phyloP scores from a whole-genome alignment of 2,113 vertebrate genomes.

The Eretmodus cyanostictus region DNA sequence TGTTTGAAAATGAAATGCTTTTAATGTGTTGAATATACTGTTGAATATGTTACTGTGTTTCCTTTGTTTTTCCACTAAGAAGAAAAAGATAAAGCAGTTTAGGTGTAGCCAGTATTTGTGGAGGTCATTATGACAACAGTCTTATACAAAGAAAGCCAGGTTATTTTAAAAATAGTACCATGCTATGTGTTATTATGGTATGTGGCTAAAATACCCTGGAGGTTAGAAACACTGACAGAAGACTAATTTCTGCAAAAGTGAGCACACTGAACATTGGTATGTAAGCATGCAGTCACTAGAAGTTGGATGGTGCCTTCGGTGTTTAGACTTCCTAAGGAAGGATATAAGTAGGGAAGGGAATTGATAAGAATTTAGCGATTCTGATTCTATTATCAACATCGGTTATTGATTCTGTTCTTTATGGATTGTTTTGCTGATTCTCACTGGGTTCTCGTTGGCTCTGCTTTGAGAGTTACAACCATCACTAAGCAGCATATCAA shows the following conservation, averaged over 20 bases:
- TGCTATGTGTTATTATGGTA: neutral
- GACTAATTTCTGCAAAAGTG: neutral
- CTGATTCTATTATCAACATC: neutral
- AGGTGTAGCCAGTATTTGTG: neutral
- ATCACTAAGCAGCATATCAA: neutral
- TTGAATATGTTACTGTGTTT: neutral
- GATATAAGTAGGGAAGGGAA: neutral
- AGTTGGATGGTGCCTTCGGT: neutral
- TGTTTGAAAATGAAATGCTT: neutral
- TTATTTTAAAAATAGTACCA: neutral
- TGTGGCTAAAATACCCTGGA: neutral
- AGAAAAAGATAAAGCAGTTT: neutral
- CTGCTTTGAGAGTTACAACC: neutral
- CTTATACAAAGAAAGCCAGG: neutral
- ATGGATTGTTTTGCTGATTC: fast-evolving
- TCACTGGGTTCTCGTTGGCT: neutral
- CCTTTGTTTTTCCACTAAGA: neutral
- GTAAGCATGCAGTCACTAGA: neutral
- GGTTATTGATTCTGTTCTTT: neutral
- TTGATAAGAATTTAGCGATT: neutral
- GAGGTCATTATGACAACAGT: neutral
- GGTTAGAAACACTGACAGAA: neutral
- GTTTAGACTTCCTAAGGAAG: neutral
- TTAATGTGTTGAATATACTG: neutral
- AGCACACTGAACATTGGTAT: fast-evolving